Base-by-base conservation (phyloP, 2,113 vertebrate species). In the Alaudala cheleensis region DNA sequence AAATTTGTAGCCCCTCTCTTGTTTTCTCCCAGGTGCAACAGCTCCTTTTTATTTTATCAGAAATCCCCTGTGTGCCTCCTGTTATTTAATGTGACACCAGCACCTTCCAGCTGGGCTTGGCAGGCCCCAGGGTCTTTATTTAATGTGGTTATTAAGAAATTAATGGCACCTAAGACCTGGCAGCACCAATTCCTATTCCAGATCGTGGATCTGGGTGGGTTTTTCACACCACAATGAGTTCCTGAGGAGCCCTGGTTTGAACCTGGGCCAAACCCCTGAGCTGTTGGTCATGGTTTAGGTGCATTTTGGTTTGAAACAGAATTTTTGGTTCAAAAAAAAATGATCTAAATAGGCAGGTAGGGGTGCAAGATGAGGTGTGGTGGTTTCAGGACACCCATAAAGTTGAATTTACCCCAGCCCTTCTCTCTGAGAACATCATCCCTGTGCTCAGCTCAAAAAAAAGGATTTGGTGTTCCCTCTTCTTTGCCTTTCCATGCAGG, bases 131-230 rank as follows among this genome's bases (percentile, higher is more conserved):
- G 10, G 65, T 10, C 21, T 23, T 39, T 29, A 11, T 24, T 86
- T 62, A 17, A 34, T 8, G 23, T 10, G 37, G 17, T 81, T 47
- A 9, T 49, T 18, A 10, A 67, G 49, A 60, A 91, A 54, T 11
- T 23, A 31, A 45, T 12, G 25, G 9, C 28, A 18, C 31, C 24
- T 9, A 10, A 64, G 29, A 9, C 37, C 39, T 6, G 14, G 57
- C n/a, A 45, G 57, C 40, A 4, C 20, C 53, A 24, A 2, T 22
- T 70, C n/a, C 26, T n/a, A 4, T 34, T 76, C 37, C n/a, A 14
- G 13, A 3, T n/a, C 0, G 0, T n/a, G 47, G 15, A 15, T 42
- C 40, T 24, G 33, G 8, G 9, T 2, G 24, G 5, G 21, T 4
- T 0, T 53, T 17, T 42, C 11, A 3, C 21, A 26, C 21, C n/a